Evolutionary conservation across 2,113 vertebrate genomes (phyloP).

Genomic region (Mionectes macconnelli): DNA sequence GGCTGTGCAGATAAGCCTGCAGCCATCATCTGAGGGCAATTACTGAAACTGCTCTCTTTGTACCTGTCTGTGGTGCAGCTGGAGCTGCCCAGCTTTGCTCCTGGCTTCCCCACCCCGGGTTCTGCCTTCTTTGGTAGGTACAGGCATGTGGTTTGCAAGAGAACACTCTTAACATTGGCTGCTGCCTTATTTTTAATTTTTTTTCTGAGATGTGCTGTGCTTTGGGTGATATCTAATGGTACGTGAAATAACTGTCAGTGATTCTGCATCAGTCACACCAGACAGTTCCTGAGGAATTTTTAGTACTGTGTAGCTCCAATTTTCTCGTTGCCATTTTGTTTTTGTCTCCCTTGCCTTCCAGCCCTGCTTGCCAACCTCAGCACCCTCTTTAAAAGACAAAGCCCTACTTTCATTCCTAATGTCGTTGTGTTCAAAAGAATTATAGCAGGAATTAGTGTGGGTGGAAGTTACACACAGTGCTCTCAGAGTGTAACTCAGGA

Average conservation of each 20-base stretch:
- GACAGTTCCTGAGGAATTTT: not conserved
- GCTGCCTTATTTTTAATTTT: not conserved
- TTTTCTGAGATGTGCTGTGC: not conserved
- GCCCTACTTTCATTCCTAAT: not conserved
- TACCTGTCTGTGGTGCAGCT: not conserved
- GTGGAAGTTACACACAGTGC: not conserved
- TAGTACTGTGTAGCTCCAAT: not conserved
- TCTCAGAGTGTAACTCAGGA: not conserved
- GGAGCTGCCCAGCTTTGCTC: not conserved
- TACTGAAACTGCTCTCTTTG: not conserved
- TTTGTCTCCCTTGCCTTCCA: not conserved
- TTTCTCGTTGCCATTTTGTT: not conserved
- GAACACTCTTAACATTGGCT: not conserved
- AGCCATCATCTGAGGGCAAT: constrained; percentile 15
- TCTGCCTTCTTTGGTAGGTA: not conserved
- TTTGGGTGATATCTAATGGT: not conserved
- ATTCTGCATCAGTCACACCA: not conserved
- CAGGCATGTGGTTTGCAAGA: not conserved
- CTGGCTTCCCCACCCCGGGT: not conserved
- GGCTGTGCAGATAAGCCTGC: constrained; percentile 37
- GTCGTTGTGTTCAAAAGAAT: not conserved
- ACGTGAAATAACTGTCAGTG: not conserved
- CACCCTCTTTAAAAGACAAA: not conserved
- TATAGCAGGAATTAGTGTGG: constrained; percentile 1
- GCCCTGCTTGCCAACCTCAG: not conserved